phyloP scores from a whole-genome alignment of 2,888 invertebrate species.

The Drosophila niveifrons region DNA sequence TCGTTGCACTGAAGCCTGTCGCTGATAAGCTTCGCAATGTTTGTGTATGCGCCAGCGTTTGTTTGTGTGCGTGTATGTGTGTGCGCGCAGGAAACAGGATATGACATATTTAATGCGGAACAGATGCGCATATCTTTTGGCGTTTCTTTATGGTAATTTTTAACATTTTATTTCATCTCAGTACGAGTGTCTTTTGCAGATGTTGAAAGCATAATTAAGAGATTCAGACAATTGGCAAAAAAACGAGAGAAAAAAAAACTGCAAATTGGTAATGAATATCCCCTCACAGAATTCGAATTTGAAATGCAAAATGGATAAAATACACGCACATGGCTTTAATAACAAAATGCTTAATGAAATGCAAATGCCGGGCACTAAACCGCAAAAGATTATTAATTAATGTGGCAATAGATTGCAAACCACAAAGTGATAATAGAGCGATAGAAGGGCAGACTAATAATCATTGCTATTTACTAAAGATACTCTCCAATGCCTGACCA shows the following conservation, averaged over 20 bases:
- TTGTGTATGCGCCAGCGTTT: conserved; percentile 1
- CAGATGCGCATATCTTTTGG: conserved; percentile 73
- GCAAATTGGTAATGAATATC: conserved; percentile 19
- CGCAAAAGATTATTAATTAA: conserved; percentile 26
- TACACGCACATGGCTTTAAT: conserved; percentile 20
- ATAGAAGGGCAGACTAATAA: background rate
- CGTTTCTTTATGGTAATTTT: conserved; percentile 32
- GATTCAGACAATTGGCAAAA: conserved; percentile 39
- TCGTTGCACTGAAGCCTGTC: conserved; percentile 46
- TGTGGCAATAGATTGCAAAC: conserved; percentile 6
- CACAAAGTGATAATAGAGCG: background rate
- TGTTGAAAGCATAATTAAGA: conserved; percentile 52
- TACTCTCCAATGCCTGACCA: background rate
- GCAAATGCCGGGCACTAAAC: conserved; percentile 50
- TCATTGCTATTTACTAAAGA: background rate
- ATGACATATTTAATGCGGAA: conserved; percentile 80
- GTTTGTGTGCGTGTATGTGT: conserved; percentile 16
- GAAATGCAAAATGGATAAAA: conserved; percentile 16
- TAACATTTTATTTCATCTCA: conserved; percentile 42
- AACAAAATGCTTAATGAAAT: conserved; percentile 65
- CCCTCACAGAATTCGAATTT: background rate
- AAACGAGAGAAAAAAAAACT: conserved; percentile 5
- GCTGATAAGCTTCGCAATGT: conserved; percentile 60
- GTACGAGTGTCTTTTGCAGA: conserved; percentile 41
- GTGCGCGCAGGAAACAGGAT: conserved; percentile 79